phyloP scores from a whole-genome alignment of 1,140 invertebrate genomes.

The Caenorhabditis tropicalis region DNA sequence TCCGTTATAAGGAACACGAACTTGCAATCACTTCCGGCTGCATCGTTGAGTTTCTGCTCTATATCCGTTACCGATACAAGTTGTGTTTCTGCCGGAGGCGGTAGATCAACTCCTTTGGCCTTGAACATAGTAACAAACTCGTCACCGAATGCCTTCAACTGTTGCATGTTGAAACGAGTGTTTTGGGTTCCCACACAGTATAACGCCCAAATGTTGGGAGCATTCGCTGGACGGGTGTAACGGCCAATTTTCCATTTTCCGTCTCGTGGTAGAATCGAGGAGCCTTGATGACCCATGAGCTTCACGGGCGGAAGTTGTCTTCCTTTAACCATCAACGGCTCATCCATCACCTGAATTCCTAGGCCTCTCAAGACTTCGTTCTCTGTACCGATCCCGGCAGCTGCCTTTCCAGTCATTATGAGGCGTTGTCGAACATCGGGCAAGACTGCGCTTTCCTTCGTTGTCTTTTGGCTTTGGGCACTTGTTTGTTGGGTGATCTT shows the following conservation, averaged over 20 bases:
- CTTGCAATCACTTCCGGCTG: background rate
- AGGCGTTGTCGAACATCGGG: conserved; percentile 31
- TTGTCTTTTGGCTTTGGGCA: conserved; percentile 50
- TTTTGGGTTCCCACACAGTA: background rate
- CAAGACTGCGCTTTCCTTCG: conserved; percentile 44
- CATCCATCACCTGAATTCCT: background rate
- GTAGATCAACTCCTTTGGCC: background rate
- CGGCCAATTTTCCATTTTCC: background rate
- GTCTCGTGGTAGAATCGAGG: background rate
- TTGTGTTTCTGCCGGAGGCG: background rate
- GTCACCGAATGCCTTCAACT: background rate
- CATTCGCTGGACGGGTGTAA: background rate
- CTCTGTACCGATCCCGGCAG: background rate
- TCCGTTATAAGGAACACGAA: conserved; percentile 45
- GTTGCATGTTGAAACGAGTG: background rate
- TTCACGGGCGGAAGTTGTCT: background rate
- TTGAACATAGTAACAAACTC: background rate
- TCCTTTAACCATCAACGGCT: background rate
- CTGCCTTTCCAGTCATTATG: conserved; percentile 35
- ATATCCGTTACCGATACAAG: background rate
- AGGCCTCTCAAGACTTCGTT: background rate
- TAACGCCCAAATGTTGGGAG: background rate
- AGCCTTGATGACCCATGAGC: background rate
- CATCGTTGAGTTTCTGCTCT: background rate
- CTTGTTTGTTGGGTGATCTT: conserved; percentile 53